Evolutionary conservation across 2,888 invertebrate species (phyloP).

Genomic region (Rotaria socialis): DNA sequence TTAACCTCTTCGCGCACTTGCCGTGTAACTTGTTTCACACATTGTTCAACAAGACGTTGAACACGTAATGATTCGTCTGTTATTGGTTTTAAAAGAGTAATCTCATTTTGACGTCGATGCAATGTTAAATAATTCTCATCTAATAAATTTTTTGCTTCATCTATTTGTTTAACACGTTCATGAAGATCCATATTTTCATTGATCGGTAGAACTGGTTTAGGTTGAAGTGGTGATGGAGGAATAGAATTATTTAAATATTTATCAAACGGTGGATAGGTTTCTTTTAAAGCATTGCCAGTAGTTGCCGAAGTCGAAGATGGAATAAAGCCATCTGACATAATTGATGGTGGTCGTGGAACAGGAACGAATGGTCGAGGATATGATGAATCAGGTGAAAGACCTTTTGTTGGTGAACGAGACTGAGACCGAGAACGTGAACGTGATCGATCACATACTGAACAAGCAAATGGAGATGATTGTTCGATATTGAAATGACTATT

Average conservation of each 20-base stretch:
- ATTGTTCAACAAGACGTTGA: slow-evolving; percentile 28
- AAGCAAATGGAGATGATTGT: neutral
- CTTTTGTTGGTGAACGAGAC: neutral
- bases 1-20: slow-evolving; percentile 29
- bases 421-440: neutral
- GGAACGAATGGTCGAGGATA: slow-evolving; percentile 13
- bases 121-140: slow-evolving; percentile 34
- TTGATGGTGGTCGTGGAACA: slow-evolving; percentile 2
- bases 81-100: too few relatives aligned
- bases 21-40: slow-evolving; percentile 6
- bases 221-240: neutral
- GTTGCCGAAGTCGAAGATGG: neutral
- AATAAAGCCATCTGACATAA: slow-evolving; percentile 26
- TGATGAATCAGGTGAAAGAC: neutral
- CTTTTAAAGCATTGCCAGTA: neutral
- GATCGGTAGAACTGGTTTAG: neutral
- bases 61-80: neutral
- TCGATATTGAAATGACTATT: neutral
- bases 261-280: slow-evolving; percentile 21
- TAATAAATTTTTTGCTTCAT: slow-evolving; percentile 7
- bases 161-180: neutral
- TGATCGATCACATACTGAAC: slow-evolving; percentile 33
- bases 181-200: neutral
- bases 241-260: slow-evolving; percentile 16
- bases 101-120: neutral